phyloP scores from a whole-genome alignment of 23 tunicate genomes.

The Oikopleura dioica region DNA sequence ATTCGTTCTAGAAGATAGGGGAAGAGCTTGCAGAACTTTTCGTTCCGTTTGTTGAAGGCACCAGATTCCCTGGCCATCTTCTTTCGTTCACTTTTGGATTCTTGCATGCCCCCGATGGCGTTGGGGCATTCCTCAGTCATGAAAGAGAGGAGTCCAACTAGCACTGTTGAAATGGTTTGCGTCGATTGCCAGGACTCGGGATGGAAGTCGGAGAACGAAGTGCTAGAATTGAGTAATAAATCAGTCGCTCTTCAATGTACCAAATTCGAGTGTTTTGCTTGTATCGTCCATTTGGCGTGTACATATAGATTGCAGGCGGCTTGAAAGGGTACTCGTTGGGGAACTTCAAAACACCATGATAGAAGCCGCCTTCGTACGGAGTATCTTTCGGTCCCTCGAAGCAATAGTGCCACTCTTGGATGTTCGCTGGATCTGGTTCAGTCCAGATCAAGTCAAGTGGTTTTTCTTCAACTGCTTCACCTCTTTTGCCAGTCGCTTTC shows the following conservation, averaged over 20 bases:
- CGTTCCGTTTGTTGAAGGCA: conserved; percentile 32
- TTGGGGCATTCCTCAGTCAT: conserved; percentile 76
- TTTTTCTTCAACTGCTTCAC: too few species aligned
- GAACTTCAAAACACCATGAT: conserved; percentile 57
- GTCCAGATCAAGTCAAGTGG: too few species aligned
- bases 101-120: conserved; percentile 49
- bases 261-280: conserved; percentile 58
- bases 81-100: conserved; percentile 20
- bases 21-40: conserved; percentile 53
- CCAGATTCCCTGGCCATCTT: conserved; percentile 30
- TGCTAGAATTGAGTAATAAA: too few species aligned
- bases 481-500: too few species aligned
- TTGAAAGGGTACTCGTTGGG: conserved; percentile 64
- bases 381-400: conserved; percentile 61
- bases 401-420: conserved; percentile 73
- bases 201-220: conserved; percentile 71
- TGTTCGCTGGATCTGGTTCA: conserved; percentile 67
- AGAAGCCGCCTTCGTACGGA: conserved; percentile 48
- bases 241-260: too few species aligned
- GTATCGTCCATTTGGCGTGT: conserved; percentile 61
- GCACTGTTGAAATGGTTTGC: conserved; percentile 50
- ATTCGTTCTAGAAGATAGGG: conserved; percentile 38
- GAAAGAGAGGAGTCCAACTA: conserved; percentile 59
- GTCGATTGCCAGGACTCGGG: conserved; percentile 89
- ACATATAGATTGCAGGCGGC: conserved; percentile 63